phyloP scores from a whole-genome alignment of 2,888 invertebrate species.

The Hydriomena furcata region DNA sequence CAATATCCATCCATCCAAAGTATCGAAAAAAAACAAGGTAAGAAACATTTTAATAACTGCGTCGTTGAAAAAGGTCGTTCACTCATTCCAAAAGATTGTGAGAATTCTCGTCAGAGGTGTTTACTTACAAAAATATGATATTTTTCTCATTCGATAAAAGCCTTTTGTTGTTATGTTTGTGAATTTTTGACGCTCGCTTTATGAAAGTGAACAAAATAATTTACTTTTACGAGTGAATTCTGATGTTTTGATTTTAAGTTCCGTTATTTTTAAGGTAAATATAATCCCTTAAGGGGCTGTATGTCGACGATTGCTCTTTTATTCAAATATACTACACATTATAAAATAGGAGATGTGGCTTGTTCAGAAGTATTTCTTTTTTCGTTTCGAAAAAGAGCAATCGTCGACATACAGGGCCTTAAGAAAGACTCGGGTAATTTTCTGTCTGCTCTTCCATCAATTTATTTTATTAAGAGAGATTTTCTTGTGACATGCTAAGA shows the following conservation, averaged over 20 bases:
- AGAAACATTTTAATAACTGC: slow-evolving; percentile 5
- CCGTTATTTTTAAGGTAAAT: too few relatives aligned
- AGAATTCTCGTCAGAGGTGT: slow-evolving; percentile 31
- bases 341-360: too few relatives aligned
- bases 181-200: slow-evolving; percentile 24
- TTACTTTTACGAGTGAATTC: slow-evolving; percentile 19
- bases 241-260: slow-evolving; percentile 16
- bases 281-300: too few relatives aligned
- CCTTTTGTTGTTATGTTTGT: slow-evolving; percentile 28
- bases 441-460: too few relatives aligned
- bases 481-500: too few relatives aligned
- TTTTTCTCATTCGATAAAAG: slow-evolving; percentile 33
- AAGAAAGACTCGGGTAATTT: too few relatives aligned
- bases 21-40: slow-evolving; percentile 9
- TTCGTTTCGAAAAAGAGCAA: too few relatives aligned
- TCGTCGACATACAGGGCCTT: too few relatives aligned
- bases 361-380: too few relatives aligned
- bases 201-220: slow-evolving; percentile 19
- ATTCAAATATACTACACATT: too few relatives aligned
- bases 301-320: too few relatives aligned
- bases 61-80: slow-evolving; percentile 23
- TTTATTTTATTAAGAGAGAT: too few relatives aligned
- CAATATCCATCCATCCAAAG: neutral
- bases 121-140: slow-evolving; percentile 27
- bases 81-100: slow-evolving; percentile 28